These are phyloP conservation scores for Amniataba percoides DNA, from an alignment of 2,797 vertebrate species.

Conservation along the genomic window DNA sequence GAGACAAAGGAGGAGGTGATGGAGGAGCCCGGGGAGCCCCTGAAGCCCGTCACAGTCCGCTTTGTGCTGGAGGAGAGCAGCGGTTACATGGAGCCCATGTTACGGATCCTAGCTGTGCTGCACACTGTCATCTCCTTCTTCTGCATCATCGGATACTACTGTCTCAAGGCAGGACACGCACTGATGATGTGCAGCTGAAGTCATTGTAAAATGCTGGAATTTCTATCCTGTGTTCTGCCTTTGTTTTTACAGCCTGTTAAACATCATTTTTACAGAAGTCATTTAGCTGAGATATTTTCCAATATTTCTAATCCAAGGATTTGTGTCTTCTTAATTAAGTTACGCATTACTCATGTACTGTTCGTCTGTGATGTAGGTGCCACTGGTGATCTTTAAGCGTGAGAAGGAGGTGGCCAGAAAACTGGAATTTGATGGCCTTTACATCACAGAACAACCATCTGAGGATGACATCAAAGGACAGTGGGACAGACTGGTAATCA, in stretches of 20 bases:
- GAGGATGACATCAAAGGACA: constrained; percentile 96
- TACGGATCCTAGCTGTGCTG: constrained; percentile 91
- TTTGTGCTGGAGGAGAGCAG: constrained; percentile 97
- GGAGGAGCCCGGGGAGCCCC: constrained; percentile 39
- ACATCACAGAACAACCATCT: constrained; percentile 94
- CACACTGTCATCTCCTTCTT: constrained; percentile 97
- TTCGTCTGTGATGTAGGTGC: constrained; percentile 83
- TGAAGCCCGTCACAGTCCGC: constrained; percentile 86
- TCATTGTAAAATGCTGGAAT: not conserved
- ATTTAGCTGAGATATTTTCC: not conserved
- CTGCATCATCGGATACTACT: constrained; percentile 98
- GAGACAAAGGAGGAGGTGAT: constrained; percentile 45
- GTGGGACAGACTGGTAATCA: constrained; percentile 95
- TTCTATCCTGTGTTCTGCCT: not conserved
- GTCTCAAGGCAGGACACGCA: constrained; percentile 87
- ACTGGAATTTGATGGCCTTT: constrained; percentile 94
- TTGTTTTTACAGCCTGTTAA: not conserved
- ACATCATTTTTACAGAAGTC: not conserved
- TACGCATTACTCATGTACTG: not conserved
- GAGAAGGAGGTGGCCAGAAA: constrained; percentile 95
- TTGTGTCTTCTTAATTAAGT: not conserved
- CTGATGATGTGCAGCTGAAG: not conserved
- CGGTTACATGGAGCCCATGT: constrained; percentile 96
- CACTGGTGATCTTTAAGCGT: constrained; percentile 93
- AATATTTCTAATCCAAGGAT: not conserved